Base-by-base conservation (phyloP, 1,140 invertebrate species). In the Lepidurus apus region DNA sequence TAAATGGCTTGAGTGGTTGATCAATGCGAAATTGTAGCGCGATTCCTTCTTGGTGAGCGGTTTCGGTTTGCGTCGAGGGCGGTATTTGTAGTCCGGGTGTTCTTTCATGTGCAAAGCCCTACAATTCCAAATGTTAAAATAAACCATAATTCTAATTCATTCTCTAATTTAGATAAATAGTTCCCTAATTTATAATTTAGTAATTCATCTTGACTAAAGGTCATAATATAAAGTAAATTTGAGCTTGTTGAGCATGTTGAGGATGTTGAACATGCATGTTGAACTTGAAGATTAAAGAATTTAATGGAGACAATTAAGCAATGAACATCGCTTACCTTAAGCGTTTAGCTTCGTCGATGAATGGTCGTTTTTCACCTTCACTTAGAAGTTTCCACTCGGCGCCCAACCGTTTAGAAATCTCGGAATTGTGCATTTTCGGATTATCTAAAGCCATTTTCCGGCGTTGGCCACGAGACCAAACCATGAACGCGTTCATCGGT, bases 361-460 rank as follows among this genome's bases (percentile, higher is more conserved):
- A 83, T 4, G 82, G 76, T 79, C 93, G 87, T 82, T 96, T 94
- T 83, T 98, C 94, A 82, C 90, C 89, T 83, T 97, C 94, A 65
- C 90, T 92, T 21, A 98, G 88, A 78, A 93, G 86, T 84, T 96
- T 96, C 96, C 96, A 98, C 82, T 94, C 92, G 7, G 92, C 80
- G 91, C 98, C 98, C 44, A 99, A 88, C 43, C 97, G 88, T 85
- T 99, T 99, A 10, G 93, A 95, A 82, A 99, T 99, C 87, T 99
- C 98, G 0, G 96, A 98, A 83, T 99, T 99, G 86, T 99, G 98
- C 98, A 99, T 99, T 87, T 99, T 99, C 0, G 98, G 96, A 87
- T 98, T 98, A 83, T 98, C 96, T 84, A 97, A 94, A 5, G 97
- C 96, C 93, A 98, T 98, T 88, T 98, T 96, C 80, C 94, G 87